Percentiles rank a stretch among this genome's conserved stretches.
Evolutionary conservation across 2,888 invertebrate species (phyloP).

Genomic region (Incurvaria masculella): DNA sequence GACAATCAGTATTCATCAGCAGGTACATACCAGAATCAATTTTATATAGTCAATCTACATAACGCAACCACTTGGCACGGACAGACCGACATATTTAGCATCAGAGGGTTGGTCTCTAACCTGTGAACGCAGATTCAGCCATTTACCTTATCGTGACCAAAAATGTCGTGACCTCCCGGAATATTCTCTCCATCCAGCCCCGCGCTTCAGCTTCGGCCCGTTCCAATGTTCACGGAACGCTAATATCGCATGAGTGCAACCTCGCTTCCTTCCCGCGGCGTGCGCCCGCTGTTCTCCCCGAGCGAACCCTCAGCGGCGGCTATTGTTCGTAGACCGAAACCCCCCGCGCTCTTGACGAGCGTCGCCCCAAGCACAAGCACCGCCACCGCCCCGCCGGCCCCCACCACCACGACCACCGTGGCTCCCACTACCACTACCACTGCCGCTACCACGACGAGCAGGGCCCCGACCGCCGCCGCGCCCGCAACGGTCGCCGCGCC

Average conservation of each 20-base stretch:
- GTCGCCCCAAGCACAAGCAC: slow-evolving; percentile 17
- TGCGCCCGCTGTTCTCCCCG: not conserved
- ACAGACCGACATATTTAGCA: too few relatives aligned
- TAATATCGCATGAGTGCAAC: not conserved
- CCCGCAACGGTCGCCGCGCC: slow-evolving; percentile 9
- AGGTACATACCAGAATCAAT: too few relatives aligned
- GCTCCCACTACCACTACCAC: slow-evolving; percentile 40
- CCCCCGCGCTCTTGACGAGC: slow-evolving; percentile 16
- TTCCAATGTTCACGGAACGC: too few relatives aligned
- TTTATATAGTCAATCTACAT: too few relatives aligned
- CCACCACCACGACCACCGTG: slow-evolving; percentile 30
- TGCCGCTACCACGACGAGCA: slow-evolving; percentile 37
- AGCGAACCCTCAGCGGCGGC: not conserved
- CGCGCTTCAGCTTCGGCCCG: too few relatives aligned
- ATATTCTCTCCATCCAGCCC: too few relatives aligned
- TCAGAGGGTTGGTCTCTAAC: too few relatives aligned
- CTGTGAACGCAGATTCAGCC: too few relatives aligned
- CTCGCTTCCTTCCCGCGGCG: not conserved
- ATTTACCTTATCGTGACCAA: too few relatives aligned
- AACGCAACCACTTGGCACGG: too few relatives aligned
- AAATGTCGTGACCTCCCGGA: too few relatives aligned
- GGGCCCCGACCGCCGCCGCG: slow-evolving; percentile 27
- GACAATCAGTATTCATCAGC: too few relatives aligned
- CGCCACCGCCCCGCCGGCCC: slow-evolving; percentile 27
- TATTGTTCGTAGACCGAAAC: not conserved